Percentiles rank a stretch among this genome's conserved stretches.
Evolutionary conservation across 1,140 invertebrate genomes (phyloP).

Genomic region (Lordiphosa collinella): DNA sequence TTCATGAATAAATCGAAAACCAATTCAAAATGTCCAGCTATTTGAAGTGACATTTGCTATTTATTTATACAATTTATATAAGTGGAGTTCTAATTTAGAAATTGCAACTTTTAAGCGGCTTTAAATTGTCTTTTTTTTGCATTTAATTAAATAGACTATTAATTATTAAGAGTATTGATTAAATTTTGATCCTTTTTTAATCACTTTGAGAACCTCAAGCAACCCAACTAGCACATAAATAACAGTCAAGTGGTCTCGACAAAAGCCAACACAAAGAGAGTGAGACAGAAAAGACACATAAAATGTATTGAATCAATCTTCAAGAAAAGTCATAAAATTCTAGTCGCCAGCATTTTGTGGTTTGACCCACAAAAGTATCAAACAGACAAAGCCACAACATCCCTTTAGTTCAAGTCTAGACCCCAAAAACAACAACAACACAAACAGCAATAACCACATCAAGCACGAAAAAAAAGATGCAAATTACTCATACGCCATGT

Average conservation of each 20-base stretch:
- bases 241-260: slow-evolving; percentile 56
- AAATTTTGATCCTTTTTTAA: no score
- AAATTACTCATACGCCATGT: slow-evolving; percentile 55
- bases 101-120: not conserved
- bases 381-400: slow-evolving; percentile 15
- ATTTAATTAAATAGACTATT: no score
- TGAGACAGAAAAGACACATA: slow-evolving; percentile 29
- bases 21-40: not conserved
- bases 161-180: no score
- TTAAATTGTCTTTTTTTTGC: no score
- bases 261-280: slow-evolving; percentile 30
- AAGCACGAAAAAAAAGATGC: slow-evolving; percentile 11
- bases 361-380: slow-evolving; percentile 66
- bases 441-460: not conserved
- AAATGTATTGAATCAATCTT: slow-evolving; percentile 58
- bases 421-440: slow-evolving; percentile 10
- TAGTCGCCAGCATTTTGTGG: slow-evolving; percentile 51
- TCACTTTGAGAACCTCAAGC: no score
- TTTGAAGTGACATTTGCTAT: not conserved
- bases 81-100: not conserved
- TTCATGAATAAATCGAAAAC: slow-evolving; percentile 10
- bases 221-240: slow-evolving; percentile 56
- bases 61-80: slow-evolving; percentile 1
- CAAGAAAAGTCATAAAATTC: slow-evolving; percentile 28
- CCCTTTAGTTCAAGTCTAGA: not conserved